Evolutionary conservation across 2,888 invertebrate species (phyloP), one percentile per base, ranked within the genome.

Genomic region (Gastracanthus pulcherrimus): DNA sequence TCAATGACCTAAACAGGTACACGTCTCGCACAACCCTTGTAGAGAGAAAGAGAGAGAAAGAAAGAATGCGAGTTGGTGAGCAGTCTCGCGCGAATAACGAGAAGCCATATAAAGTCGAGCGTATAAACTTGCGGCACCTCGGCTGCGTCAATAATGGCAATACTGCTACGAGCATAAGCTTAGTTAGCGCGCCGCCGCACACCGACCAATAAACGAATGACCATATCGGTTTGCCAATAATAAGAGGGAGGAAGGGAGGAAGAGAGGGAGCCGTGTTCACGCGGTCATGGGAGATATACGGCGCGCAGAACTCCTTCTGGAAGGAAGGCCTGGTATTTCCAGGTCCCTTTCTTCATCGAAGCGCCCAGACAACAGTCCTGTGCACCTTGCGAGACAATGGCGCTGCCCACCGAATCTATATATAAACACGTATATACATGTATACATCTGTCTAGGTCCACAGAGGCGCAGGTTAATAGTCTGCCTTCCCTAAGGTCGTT

Each of bases 201-300:
- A n/a, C 13, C 41, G 66, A 11, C 29, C 67, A 58, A 76, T 76
- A 76, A 67, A 76, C 66, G 66, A 64, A 64, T 64, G 19, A n/a
- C 55, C 26, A 29, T 75, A 64, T 26, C 34, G 64, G 36, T 55
- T 64, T n/a, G 58, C 55, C 23, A 58, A 70, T 64, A 26, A 55
- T 36, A 13, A 16, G 16, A 3, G 11, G 11, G n/a, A 5, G 16
- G 48, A 3, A 7, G 16, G 3, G n/a, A n/a, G 48, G n/a, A n/a
- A n/a, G n/a, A n/a, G n/a, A n/a, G n/a, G n/a, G n/a, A n/a, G n/a
- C n/a, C n/a, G n/a, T n/a, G 3, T 9, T 13, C 3, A 48, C 3
- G 16, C n/a, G 29, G 19, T 5, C n/a, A n/a, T n/a, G 1, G n/a
- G 41, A 26, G 26, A 11, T 55, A 31, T 74, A 60, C 62, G 23